Conservation (phyloP, 2,113 vertebrate genomes). For the Hippopotamus amphibius region DNA sequence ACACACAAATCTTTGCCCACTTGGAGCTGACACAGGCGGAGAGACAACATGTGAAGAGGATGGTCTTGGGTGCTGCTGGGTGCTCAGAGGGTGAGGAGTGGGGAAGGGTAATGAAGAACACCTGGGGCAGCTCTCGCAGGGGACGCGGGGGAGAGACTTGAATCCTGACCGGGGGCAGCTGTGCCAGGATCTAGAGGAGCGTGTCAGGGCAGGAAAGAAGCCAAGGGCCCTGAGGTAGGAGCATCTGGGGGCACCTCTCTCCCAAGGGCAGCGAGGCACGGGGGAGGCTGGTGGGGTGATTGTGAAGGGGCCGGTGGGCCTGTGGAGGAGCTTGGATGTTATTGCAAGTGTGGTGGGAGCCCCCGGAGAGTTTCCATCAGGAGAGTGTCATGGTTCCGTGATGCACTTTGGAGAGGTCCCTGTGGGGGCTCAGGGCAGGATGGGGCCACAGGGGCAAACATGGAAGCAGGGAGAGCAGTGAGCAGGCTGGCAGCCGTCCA, state of each 20-base stretch:
- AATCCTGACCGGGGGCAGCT: background rate
- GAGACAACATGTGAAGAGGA: background rate
- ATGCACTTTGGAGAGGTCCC: background rate
- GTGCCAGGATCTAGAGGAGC: background rate
- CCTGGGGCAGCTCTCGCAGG: background rate
- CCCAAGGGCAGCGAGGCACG: background rate
- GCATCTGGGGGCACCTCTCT: background rate
- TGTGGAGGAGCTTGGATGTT: background rate
- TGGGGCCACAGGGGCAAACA: background rate
- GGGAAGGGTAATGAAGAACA: background rate
- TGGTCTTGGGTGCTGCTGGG: background rate
- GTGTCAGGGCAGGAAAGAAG: background rate
- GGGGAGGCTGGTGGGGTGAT: background rate
- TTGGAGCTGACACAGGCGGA: background rate
- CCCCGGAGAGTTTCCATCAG: background rate
- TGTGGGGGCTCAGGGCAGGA: background rate
- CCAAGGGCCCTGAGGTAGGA: background rate
- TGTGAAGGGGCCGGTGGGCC: accelerated
- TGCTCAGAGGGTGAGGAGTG: background rate
- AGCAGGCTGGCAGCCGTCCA: background rate
- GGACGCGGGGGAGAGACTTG: background rate
- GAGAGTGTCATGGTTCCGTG: background rate
- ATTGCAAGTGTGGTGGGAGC: background rate
- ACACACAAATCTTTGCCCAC: background rate
- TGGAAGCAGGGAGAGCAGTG: background rate